phyloP scores from a whole-genome alignment of 2,888 invertebrate species.

The Melitaea athalia region DNA sequence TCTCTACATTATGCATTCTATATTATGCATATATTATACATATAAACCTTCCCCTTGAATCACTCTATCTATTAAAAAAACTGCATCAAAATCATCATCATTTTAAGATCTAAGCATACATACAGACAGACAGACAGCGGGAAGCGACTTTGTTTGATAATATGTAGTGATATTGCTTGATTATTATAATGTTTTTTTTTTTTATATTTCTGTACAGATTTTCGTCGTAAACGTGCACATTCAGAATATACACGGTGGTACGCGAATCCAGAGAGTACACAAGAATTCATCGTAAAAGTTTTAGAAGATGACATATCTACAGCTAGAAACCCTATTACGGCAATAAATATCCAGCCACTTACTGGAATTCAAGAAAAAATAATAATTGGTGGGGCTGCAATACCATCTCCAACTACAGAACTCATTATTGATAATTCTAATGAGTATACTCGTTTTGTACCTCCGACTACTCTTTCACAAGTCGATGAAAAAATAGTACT shows the following conservation, averaged over 20 bases:
- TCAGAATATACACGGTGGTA: constrained; percentile 72
- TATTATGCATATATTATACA: too few relatives aligned
- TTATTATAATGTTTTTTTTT: background rate
- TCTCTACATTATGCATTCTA: too few relatives aligned
- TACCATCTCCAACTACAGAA: constrained; percentile 45
- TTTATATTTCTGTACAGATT: constrained; percentile 46
- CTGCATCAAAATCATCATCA: too few relatives aligned
- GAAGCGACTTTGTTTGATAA: too few relatives aligned
- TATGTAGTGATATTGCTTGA: background rate
- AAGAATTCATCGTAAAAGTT: constrained; percentile 74
- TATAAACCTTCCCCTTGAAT: too few relatives aligned
- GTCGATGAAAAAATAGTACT: constrained; percentile 28
- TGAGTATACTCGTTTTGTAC: constrained; percentile 68
- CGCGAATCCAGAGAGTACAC: constrained; percentile 56
- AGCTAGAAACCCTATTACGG: constrained; percentile 54
- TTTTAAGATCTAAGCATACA: too few relatives aligned
- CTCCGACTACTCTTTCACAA: constrained; percentile 51
- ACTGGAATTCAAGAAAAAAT: constrained; percentile 59
- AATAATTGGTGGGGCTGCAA: constrained; percentile 64
- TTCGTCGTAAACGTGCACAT: constrained; percentile 63
- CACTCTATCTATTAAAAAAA: too few relatives aligned
- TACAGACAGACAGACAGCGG: too few relatives aligned
- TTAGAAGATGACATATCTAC: constrained; percentile 67
- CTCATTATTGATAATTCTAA: constrained; percentile 29
- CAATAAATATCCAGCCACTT: constrained; percentile 62